Percentiles rank a stretch among this genome's conserved stretches.
Conservation (phyloP, 2,797 vertebrate species). For the Gephyroberyx darwinii region DNA sequence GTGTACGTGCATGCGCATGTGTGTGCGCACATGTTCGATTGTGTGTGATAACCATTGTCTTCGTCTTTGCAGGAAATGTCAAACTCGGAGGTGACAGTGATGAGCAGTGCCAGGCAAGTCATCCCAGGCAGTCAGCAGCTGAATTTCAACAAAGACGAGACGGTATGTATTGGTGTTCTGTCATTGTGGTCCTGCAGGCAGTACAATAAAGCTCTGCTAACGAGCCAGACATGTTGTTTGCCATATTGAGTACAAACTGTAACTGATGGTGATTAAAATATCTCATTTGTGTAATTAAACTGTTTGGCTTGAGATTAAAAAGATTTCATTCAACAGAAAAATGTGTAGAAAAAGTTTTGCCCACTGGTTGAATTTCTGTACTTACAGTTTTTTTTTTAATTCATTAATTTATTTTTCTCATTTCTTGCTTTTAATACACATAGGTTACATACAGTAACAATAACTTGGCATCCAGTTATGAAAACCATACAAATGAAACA, state of each 20-base stretch:
- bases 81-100: constrained; percentile 77
- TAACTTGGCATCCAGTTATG: constrained; percentile 67
- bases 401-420: constrained; percentile 20
- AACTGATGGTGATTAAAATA: constrained; percentile 30
- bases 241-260: constrained; percentile 31
- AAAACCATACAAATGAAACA: constrained; percentile 80
- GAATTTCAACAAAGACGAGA: constrained; percentile 80
- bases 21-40: constrained; percentile 21
- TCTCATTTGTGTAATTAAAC: constrained; percentile 23
- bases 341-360: neutral
- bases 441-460: constrained; percentile 73
- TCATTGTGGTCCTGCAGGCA: constrained; percentile 34
- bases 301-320: neutral
- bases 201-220: constrained; percentile 33
- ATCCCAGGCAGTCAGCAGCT: constrained; percentile 76
- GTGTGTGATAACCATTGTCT: constrained; percentile 53
- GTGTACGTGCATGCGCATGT: constrained; percentile 20
- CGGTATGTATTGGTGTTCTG: constrained; percentile 76
- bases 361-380: neutral
- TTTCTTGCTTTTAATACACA: constrained; percentile 14
- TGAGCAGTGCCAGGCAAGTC: constrained; percentile 77
- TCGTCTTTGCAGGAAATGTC: constrained; percentile 81
- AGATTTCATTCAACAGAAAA: constrained; percentile 2
- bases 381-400: neutral
- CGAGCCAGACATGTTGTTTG: constrained; percentile 35